These are phyloP conservation scores for Agrilus cyanescens DNA, from an alignment of 2,888 invertebrate genomes.

Conservation along the genomic window DNA sequence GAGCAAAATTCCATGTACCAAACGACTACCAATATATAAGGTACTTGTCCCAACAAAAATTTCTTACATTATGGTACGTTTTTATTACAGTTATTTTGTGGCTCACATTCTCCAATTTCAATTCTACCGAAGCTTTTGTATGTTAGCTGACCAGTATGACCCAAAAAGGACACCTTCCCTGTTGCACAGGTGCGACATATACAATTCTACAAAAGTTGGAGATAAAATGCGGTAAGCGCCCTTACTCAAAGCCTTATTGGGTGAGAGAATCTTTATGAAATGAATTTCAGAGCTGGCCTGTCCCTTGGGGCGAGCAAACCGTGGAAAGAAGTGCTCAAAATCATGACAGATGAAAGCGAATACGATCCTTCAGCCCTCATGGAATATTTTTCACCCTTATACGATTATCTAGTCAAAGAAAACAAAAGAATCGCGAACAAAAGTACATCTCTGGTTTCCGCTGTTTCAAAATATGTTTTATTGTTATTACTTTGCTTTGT, in stretches of 20 bases:
- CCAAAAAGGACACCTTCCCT: conserved; percentile 40
- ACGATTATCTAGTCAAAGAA: conserved; percentile 35
- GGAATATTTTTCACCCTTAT: conserved; percentile 46
- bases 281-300: conserved; percentile 36
- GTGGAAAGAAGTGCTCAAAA: conserved; percentile 46
- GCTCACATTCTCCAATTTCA: conserved; percentile 64
- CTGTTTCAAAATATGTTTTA: too few relatives aligned
- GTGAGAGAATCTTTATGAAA: background rate
- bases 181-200: conserved; percentile 61
- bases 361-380: conserved; percentile 42
- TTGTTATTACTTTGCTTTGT: too few relatives aligned
- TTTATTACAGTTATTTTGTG: conserved; percentile 40
- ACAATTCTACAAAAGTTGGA: conserved; percentile 54
- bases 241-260: background rate
- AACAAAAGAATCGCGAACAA: conserved; percentile 18
- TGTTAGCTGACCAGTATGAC: conserved; percentile 48
- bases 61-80: background rate
- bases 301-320: conserved; percentile 37
- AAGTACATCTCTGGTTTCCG: too few relatives aligned
- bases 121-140: conserved; percentile 57
- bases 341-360: conserved; percentile 42
- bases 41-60: conserved; percentile 15
- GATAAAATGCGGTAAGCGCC: conserved; percentile 41
- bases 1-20: conserved; percentile 36
- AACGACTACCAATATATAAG: conserved; percentile 35